Base-by-base conservation (phyloP, 1,140 invertebrate genomes). In the Aphelenchoides avenae region DNA sequence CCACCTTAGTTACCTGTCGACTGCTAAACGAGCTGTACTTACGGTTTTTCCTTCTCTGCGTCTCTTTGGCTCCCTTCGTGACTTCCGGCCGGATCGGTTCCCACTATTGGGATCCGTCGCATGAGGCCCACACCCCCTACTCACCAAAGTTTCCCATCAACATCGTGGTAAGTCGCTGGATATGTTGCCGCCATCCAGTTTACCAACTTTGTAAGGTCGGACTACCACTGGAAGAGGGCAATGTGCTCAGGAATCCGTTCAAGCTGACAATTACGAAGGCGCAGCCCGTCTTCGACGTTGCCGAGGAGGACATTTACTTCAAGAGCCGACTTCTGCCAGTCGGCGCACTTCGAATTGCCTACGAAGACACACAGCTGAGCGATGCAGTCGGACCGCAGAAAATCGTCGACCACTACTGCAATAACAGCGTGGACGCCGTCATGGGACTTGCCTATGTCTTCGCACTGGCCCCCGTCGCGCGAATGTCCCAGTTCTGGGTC, bases 361-460 rank as follows among this genome's bases (percentile, higher is more conserved):
- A 76, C 43, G 61, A 62, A 41, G 66, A 75, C 61, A 76, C 73
- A 18, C 36, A 66, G 42, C 52, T 75, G 1, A 65, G 56, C 39
- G 73, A 77, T 56, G 70, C 73, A 20, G 44, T 73, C 33, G 73
- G 75, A 1, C 75, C 75, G 9, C 73, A 77, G 47, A 62, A 59
- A 36, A 57, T 77, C 30, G 64, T 75, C 37, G 66, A 75, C 24
- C 62, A 60, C 20, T 77, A 75, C 52, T 77, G 74, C 37, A 52
- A 57, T 33, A 40, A 58, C 29, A 73, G 57, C 59, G 68, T 83
- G 84, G 87, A 92, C 79, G 87, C 87, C 0, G 89, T 92, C 72
- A 82, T 93, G 66, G 91, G 90, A 0, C 87, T 90, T 0, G 85
- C 89, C 1, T 93, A 89, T 78, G 88, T 91, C 66, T 93, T 91